A percentile compares a stretch with the other conserved stretches of the same genome.
Evolutionary conservation across 2,888 invertebrate genomes (phyloP).

Genomic region (Calameuta idolon): DNA sequence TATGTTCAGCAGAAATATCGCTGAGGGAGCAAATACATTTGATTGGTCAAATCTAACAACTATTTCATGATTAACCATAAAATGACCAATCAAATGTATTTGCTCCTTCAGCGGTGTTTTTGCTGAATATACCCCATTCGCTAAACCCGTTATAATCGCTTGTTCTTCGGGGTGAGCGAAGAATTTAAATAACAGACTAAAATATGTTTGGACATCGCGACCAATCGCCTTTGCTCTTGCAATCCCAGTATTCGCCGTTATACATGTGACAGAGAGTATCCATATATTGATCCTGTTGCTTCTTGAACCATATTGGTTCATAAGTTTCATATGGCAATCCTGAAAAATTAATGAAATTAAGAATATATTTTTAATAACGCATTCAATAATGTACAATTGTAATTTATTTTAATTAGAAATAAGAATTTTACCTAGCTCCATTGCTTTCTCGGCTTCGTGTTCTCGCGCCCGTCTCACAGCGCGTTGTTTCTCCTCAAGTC

Average conservation of each 20-base stretch:
- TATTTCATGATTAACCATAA: no score
- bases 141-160: not conserved
- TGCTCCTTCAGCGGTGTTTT: no score
- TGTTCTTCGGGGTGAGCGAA: not conserved
- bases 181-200: slow-evolving; percentile 62
- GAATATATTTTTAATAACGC: not conserved
- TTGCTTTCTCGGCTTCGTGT: slow-evolving; percentile 79
- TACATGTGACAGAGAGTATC: slow-evolving; percentile 83
- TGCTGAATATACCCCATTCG: not conserved
- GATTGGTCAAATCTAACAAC: no score
- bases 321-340: slow-evolving; percentile 79
- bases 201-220: slow-evolving; percentile 91
- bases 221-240: slow-evolving; percentile 92
- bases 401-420: not conserved
- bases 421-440: slow-evolving; percentile 69
- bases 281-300: slow-evolving; percentile 80
- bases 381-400: slow-evolving; percentile 34
- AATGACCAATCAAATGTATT: no score
- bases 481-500: slow-evolving; percentile 96
- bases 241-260: slow-evolving; percentile 92
- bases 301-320: slow-evolving; percentile 91
- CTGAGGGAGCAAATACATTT: no score
- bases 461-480: slow-evolving; percentile 82
- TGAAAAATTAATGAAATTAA: slow-evolving; percentile 47
- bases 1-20: no score